Percentiles rank a stretch among this genome's conserved stretches.
Conservation (phyloP, 2,113 vertebrate species). For the Perca schrenkii region DNA sequence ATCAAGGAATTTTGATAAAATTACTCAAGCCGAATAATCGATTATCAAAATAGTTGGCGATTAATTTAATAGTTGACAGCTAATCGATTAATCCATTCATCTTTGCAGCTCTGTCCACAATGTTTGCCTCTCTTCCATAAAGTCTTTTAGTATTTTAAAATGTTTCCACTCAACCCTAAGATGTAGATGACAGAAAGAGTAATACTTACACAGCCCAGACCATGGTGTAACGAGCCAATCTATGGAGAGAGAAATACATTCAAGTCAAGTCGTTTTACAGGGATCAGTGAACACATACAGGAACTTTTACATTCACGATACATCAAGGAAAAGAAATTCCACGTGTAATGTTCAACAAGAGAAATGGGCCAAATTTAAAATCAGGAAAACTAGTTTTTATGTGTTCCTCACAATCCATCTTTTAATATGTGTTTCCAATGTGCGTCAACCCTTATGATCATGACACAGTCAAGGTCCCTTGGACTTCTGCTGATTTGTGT, state of each 20-base stretch:
- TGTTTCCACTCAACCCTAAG: neutral
- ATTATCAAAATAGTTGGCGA: no score
- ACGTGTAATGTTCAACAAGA: neutral
- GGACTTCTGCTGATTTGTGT: slow-evolving; percentile 4
- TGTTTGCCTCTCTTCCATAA: neutral
- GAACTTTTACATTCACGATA: neutral
- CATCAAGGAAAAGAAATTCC: neutral
- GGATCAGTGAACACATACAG: neutral
- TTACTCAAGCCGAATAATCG: no score
- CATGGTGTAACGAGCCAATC: slow-evolving; percentile 97
- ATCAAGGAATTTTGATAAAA: no score
- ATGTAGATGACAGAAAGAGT: slow-evolving; percentile 13
- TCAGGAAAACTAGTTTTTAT: neutral
- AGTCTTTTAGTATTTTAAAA: neutral
- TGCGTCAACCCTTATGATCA: neutral
- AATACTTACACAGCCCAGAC: slow-evolving; percentile 96
- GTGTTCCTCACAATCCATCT: neutral
- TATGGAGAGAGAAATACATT: slow-evolving; percentile 68
- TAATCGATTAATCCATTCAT: no score
- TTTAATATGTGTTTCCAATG: neutral
- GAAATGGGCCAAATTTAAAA: slow-evolving; percentile 10
- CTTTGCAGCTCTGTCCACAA: no score
- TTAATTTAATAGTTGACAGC: no score
- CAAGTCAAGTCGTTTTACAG: slow-evolving; percentile 18
- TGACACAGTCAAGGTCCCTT: neutral